Percentiles rank a stretch among this genome's conserved stretches.
Evolutionary conservation across 2,888 invertebrate genomes (phyloP).

Genomic region (Leptopterna dolabrata): DNA sequence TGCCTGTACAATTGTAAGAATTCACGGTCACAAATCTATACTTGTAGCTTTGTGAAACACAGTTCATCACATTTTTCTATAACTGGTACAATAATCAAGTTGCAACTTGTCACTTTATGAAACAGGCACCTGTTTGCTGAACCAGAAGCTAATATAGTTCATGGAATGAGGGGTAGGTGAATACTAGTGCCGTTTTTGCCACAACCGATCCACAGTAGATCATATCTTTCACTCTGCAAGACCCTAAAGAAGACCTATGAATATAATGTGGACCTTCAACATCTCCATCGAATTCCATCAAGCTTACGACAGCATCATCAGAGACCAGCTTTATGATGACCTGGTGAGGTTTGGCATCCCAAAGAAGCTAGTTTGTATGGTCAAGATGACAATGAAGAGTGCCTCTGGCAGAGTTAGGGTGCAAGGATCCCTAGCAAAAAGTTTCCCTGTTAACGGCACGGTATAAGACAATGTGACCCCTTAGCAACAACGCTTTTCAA

Average conservation of each 20-base stretch:
- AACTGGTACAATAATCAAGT: no score
- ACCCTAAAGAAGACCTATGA: not conserved
- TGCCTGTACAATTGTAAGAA: no score
- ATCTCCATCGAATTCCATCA: not conserved
- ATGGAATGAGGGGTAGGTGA: not conserved
- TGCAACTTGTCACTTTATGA: not conserved
- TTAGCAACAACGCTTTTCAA: not conserved
- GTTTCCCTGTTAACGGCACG: not conserved
- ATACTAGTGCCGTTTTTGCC: not conserved
- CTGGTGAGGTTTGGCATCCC: not conserved
- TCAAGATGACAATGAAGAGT: not conserved
- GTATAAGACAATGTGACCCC: not conserved
- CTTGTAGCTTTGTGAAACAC: no score
- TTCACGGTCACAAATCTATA: no score
- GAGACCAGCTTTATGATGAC: not conserved
- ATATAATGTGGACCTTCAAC: not conserved
- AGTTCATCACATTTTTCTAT: no score
- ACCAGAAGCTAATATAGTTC: not conserved
- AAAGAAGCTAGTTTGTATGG: not conserved
- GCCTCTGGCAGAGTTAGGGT: not conserved
- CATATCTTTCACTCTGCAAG: not conserved
- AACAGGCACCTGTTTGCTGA: not conserved
- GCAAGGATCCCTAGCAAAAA: not conserved
- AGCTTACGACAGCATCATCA: conserved; percentile 55
- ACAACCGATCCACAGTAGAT: no score